Percentiles rank a stretch among this genome's conserved stretches.
Conservation (phyloP, 2,113 vertebrate species). For the Crypturellus undulatus region DNA sequence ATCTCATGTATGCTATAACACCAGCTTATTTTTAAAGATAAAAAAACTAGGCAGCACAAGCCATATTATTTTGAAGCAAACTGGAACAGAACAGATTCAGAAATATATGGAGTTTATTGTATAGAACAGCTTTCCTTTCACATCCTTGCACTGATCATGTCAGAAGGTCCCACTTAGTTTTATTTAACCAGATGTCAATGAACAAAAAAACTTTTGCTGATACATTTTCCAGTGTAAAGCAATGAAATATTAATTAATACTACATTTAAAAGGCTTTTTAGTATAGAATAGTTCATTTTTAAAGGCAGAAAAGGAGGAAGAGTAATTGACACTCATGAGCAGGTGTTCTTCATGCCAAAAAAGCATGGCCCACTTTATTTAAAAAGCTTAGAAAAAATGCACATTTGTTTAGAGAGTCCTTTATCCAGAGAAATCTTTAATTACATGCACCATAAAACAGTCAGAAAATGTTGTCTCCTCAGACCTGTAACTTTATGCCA, state of each 20-base stretch:
- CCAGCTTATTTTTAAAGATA: background rate
- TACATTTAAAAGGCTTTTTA: constrained; percentile 69
- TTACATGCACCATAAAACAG: constrained; percentile 57
- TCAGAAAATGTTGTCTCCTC: constrained; percentile 29
- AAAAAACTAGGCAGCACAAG: background rate
- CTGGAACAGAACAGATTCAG: constrained; percentile 46
- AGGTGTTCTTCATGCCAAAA: constrained; percentile 12
- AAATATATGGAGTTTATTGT: constrained; percentile 28
- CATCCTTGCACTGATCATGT: constrained; percentile 58
- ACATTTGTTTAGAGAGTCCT: background rate
- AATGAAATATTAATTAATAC: constrained; percentile 81
- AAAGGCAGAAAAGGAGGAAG: constrained; percentile 56
- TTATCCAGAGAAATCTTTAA: constrained; percentile 51
- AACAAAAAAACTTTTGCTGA: constrained; percentile 45
- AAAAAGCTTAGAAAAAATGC: constrained; percentile 5
- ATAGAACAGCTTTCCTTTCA: constrained; percentile 43
- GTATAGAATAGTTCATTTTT: constrained; percentile 64
- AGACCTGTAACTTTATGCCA: constrained; percentile 38
- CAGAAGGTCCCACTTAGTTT: constrained; percentile 65
- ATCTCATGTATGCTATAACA: background rate
- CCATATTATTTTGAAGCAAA: constrained; percentile 4
- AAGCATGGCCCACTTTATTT: background rate
- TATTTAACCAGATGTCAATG: constrained; percentile 60
- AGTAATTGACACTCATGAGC: constrained; percentile 39
- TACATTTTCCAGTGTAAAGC: constrained; percentile 42